Base-by-base conservation (phyloP, 2,797 vertebrate species). In the Crossoptilon crossoptilon region DNA sequence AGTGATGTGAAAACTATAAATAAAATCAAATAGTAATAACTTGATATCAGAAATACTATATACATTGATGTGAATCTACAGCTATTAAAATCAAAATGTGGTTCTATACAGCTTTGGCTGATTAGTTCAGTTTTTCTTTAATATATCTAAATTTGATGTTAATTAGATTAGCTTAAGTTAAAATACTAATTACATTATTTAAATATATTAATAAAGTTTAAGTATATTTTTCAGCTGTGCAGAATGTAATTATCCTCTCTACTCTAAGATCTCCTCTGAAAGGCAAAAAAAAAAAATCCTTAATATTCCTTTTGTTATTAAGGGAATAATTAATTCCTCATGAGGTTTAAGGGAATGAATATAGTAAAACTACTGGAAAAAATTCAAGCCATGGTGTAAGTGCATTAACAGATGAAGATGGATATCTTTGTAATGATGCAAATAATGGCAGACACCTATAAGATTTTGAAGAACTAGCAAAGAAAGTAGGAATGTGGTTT, bases 121-220 rank as follows among this genome's bases (percentile, higher is more conserved):
- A 14, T 76, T 86, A 66, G 67, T 73, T 35, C 48, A 43, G 51
- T 44, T 2, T 7, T 63, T 31, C 44, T 66, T 76, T 27, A 68
- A 14, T 76, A 11, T 16, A 67, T 76, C 51, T 3, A 62, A n/a
- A 48, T 55, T 26, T 43, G 66, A 13, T 15, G 0, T 56, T 80
- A 58, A 64, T 88, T 49, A 44, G 58, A 62, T 75, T 46, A 64
- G 15, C 6, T 67, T 44, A 48, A 51, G 29, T 49, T 59, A 48
- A 96, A 88, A 35, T 27, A 60, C 37, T 9, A 51, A 39, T 66
- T 55, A 14, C 13, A 33, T 39, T 72, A 64, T 72, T 93, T 60
- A 58, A 87, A 33, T 43, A 13, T 29, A 29, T 84, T 68, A 62
- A 48, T 53, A 4, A 64, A 55, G 4, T 44, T 70, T 24, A 84